A percentile compares a stretch with the other conserved stretches of the same genome.
phyloP scores from a whole-genome alignment of 2,113 vertebrate genomes.

The Thalassoma bifasciatum region DNA sequence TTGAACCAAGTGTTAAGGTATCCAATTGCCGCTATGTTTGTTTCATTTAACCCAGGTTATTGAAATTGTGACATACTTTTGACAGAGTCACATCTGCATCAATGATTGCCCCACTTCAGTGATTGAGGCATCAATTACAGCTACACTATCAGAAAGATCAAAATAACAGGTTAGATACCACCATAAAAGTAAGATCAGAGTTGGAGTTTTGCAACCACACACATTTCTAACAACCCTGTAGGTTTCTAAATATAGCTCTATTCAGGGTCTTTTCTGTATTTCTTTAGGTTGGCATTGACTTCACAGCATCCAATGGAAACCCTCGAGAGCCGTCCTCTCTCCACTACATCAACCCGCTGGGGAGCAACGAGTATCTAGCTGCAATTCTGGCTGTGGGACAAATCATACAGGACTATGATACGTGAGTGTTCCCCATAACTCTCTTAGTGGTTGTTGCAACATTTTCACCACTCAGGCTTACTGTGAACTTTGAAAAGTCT shows the following conservation, averaged over 20 bases:
- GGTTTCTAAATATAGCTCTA: not conserved
- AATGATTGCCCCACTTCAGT: too few relatives aligned
- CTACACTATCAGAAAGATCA: not conserved
- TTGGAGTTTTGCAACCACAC: not conserved
- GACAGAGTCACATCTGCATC: too few relatives aligned
- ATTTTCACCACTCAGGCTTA: not conserved
- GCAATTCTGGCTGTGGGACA: conserved; percentile 98
- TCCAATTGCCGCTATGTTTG: too few relatives aligned
- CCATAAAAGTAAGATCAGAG: too few relatives aligned
- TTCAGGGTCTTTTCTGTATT: conserved; percentile 1
- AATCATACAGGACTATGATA: conserved; percentile 99
- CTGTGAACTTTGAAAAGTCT: not conserved
- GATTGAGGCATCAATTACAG: too few relatives aligned
- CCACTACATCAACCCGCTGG: conserved; percentile 97
- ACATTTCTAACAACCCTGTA: not conserved
- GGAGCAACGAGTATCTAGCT: conserved; percentile 95
- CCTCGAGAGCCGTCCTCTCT: conserved; percentile 94
- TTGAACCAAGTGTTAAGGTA: too few relatives aligned
- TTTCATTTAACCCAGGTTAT: too few relatives aligned
- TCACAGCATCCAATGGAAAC: conserved; percentile 98
- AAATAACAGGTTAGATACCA: not conserved
- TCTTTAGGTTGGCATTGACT: conserved; percentile 95
- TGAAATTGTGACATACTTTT: too few relatives aligned
- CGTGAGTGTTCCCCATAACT: conserved; percentile 81
- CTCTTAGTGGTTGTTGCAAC: not conserved